Evolutionary conservation across 2,888 invertebrate genomes (phyloP), one percentile per base, ranked within the genome.

Genomic region (Pterostichus niger): DNA sequence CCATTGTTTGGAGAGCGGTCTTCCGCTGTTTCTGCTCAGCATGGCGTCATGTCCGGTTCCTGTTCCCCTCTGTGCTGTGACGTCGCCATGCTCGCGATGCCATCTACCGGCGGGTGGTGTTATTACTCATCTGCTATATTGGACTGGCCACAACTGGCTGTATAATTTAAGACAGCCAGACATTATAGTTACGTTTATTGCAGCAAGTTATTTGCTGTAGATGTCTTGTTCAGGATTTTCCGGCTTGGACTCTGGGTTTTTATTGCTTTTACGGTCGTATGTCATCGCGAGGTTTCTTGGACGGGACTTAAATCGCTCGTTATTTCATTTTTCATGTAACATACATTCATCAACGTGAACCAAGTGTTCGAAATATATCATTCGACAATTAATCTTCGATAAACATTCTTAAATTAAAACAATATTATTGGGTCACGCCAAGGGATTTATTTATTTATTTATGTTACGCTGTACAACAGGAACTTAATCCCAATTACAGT

Each of bases 31-130:
- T 89, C 89, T 88, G 88, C 90, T 89, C 90, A 88, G 89, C 89
- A 89, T 90, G 90, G 90, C 90, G 90, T 90, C 90, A 90, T 90
- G 90, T 90, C 90, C 90, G 90, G 89, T 90, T 90, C 90, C 90
- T 87, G 88, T 84, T 85, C 85, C 86, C 86, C 86, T 85, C 86
- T 84, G 85, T 84, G 84, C 86, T 83, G 68, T 84, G 85, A 85
- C 85, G 75, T 84, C 83, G 84, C 85, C 24, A 24, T 24, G 24
- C 24, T 83, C 79, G 83, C 84, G 84, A 84, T 85, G 85, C 40
- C 44, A 73, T 46, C 81, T 33, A 46, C 24, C 54, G 52, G 24
- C 13, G 40, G 64, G 33, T 59, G 49, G 15, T 13, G 33, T 0
- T 31, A 61, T 56, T 56, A 56, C 40, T 59, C 56, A 64, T 40